Evolutionary conservation across 2,888 invertebrate genomes (phyloP).

Genomic region (Penaeus monodon): DNA sequence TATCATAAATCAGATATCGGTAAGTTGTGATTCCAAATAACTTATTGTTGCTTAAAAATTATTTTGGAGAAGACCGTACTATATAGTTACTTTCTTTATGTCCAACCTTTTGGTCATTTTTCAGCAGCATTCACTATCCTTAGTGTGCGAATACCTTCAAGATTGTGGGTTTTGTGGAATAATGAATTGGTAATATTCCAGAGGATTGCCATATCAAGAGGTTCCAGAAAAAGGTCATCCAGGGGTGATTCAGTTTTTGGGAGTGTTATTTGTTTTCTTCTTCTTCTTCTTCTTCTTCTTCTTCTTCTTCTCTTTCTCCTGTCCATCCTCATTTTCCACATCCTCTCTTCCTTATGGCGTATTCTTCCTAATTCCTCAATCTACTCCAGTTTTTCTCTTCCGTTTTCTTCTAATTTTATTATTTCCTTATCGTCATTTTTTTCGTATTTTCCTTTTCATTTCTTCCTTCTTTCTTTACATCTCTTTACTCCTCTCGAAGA

Average conservation of each 20-base stretch:
- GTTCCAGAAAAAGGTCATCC: not conserved
- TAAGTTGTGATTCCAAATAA: no score
- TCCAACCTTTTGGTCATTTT: not conserved
- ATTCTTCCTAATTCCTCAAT: not conserved
- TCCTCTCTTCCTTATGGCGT: not conserved
- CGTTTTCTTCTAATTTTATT: no score
- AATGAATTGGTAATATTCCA: not conserved
- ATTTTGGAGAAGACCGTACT: not conserved
- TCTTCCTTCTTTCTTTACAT: no score
- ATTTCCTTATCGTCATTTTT: not conserved
- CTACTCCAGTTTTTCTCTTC: not conserved
- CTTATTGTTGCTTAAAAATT: no score
- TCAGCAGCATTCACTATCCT: not conserved
- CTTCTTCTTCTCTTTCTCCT: not conserved
- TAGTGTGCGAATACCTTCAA: constrained; percentile 4
- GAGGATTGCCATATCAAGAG: not conserved
- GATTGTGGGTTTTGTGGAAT: not conserved
- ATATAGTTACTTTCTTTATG: not conserved
- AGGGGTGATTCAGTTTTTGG: not conserved
- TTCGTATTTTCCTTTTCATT: not conserved
- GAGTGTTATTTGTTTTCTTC: not conserved
- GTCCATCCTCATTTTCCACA: no score
- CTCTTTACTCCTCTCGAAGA: no score
- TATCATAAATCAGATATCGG: no score
- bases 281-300: not conserved